Evolutionary conservation across 1,140 invertebrate species (phyloP), one percentile per base, ranked within the genome.

Genomic region (Nixonia krombeini): DNA sequence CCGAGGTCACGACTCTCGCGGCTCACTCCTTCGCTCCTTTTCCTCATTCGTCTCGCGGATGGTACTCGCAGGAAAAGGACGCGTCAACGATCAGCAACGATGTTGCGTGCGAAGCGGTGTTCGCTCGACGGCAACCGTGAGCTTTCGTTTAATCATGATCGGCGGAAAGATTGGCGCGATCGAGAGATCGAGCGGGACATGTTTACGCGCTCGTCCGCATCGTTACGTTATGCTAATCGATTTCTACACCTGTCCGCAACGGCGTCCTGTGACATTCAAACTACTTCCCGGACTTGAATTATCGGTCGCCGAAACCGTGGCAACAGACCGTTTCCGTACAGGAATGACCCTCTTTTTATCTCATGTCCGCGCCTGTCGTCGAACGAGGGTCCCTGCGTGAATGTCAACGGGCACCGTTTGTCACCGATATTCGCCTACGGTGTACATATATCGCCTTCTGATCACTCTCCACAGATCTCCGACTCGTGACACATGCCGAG

Each of bases 161-260:
- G 25, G 35, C 17, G 12, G 40, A 44, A 35, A 53, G 18, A 62
- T 53, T 37, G 31, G 16, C 31, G 18, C 41, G 58, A 59, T 50
- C 33, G 47, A 46, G 13, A 55, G 55, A 50, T 49, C 42, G 45
- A 38, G 47, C 15, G 41, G 37, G 28, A 56, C 51, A 45, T 65
- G 45, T 70, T 73, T 73, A 70, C 51, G 52, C 50, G 50, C 35
- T 57, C 38, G 28, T 29, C 50, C 49, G 41, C 26, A 41, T 68
- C 72, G 63, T 70, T 70, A 70, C 45, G 52, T 66, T 71, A 74
- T 74, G 72, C 65, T 71, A 71, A 74, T 74, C 68, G 61, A 65
- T 71, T 45, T 31, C 58, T 66, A 71, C 65, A 74, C 68, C 68
- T 74, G 72, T 74, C 56, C 33, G n/a, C 6, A 16, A 21, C 33